Evolutionary conservation across 2,888 invertebrate species (phyloP).

Genomic region (Folsomia candida): DNA sequence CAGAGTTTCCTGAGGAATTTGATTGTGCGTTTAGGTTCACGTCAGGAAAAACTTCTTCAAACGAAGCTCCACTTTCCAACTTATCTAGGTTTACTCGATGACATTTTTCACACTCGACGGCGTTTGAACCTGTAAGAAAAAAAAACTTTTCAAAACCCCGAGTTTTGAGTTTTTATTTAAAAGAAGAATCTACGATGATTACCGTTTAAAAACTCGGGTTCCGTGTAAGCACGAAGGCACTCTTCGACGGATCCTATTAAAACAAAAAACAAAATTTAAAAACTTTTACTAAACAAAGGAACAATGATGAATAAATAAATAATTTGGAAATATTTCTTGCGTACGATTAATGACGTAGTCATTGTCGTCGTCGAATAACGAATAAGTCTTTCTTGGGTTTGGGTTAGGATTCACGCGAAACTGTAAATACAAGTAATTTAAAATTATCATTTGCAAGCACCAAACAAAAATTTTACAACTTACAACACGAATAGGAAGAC

Average conservation of each 20-base stretch:
- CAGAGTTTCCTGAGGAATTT: not conserved
- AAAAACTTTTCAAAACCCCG: too few relatives aligned
- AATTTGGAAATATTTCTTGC: constrained; percentile 4
- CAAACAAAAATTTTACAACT: constrained; percentile 25
- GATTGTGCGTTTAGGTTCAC: constrained; percentile 9
- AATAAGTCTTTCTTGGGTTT: constrained; percentile 27
- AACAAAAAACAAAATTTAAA: constrained; percentile 3
- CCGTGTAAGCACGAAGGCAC: constrained; percentile 89
- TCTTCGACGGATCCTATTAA: constrained; percentile 66
- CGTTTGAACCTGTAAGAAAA: constrained; percentile 89
- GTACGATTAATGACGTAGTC: constrained; percentile 52
- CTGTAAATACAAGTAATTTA: constrained; percentile 1
- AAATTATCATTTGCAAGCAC: not conserved
- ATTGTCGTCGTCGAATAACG: constrained; percentile 43
- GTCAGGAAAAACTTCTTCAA: constrained; percentile 61
- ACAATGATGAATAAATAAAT: not conserved
- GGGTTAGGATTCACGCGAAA: constrained; percentile 61
- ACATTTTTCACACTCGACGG: constrained; percentile 89
- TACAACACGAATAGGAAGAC: constrained; percentile 71
- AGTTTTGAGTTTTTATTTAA: too few relatives aligned
- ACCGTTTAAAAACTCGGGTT: constrained; percentile 80
- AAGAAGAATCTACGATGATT: too few relatives aligned
- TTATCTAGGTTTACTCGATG: constrained; percentile 44
- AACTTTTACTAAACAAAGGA: not conserved
- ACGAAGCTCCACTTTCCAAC: constrained; percentile 59